Conservation (phyloP, 2,113 vertebrate species). For the Lonchura striata region DNA sequence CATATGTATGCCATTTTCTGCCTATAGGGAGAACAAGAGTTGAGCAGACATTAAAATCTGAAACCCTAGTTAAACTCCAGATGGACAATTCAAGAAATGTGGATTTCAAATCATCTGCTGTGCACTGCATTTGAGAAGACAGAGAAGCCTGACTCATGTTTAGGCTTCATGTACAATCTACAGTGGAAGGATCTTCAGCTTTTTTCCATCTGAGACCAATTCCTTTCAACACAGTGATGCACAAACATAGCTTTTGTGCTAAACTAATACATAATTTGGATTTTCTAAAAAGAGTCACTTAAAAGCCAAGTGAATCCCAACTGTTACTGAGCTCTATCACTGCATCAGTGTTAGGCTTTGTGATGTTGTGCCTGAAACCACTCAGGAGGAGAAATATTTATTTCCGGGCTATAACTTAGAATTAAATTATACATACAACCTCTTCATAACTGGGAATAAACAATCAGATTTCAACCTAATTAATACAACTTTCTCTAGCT, state of each 20-base stretch:
- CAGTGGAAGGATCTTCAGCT: neutral
- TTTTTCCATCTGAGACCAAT: neutral
- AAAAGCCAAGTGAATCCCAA: neutral
- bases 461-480: neutral
- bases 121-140: rapidly evolving
- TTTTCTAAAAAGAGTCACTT: neutral
- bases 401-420: neutral
- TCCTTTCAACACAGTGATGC: neutral
- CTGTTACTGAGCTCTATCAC: neutral
- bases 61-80: neutral
- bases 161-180: neutral
- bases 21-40: neutral
- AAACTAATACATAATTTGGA: neutral
- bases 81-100: neutral
- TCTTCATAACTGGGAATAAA: neutral
- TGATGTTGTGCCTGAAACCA: neutral
- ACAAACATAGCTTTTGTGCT: neutral
- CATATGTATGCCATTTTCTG: neutral
- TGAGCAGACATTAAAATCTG: neutral
- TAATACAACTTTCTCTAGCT: neutral
- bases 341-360: neutral
- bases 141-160: neutral
- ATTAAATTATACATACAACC: neutral
- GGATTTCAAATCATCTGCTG: neutral
- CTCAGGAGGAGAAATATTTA: neutral